A percentile compares a stretch with the other conserved stretches of the same genome.
These are phyloP conservation scores for Tetragonisca angustula DNA, from an alignment of 2,888 invertebrate genomes.

Conservation along the genomic window DNA sequence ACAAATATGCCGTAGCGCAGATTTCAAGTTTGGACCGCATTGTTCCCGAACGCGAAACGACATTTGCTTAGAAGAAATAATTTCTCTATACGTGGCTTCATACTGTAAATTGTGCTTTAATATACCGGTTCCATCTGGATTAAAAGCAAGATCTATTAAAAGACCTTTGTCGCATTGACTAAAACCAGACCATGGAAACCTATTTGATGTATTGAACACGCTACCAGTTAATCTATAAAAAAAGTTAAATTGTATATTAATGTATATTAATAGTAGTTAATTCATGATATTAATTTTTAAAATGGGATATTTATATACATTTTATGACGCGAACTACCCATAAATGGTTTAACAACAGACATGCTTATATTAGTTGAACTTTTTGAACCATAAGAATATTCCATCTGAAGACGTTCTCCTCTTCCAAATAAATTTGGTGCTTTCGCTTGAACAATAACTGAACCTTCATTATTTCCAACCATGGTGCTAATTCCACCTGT, in stretches of 20 bases:
- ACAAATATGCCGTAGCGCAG: slow-evolving; percentile 92
- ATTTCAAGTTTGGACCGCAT: slow-evolving; percentile 95
- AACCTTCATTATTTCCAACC: slow-evolving; percentile 96
- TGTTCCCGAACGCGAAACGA: slow-evolving; percentile 95
- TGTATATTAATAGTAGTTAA: neutral
- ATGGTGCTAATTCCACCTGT: slow-evolving; percentile 94
- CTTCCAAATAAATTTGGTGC: slow-evolving; percentile 94
- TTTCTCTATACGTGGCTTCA: slow-evolving; percentile 93
- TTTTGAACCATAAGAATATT: slow-evolving; percentile 94
- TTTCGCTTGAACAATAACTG: slow-evolving; percentile 90
- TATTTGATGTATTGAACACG: slow-evolving; percentile 90
- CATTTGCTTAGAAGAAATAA: slow-evolving; percentile 89
- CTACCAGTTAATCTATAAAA: slow-evolving; percentile 88
- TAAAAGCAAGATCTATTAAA: slow-evolving; percentile 90
- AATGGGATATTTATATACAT: slow-evolving; percentile 85
- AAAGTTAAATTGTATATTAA: slow-evolving; percentile 22
- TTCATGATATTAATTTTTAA: neutral
- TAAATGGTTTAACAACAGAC: slow-evolving; percentile 93
- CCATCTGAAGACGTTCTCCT: slow-evolving; percentile 92
- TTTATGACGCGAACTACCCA: slow-evolving; percentile 88
- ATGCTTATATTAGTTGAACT: slow-evolving; percentile 92
- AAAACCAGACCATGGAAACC: slow-evolving; percentile 93
- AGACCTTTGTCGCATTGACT: slow-evolving; percentile 91
- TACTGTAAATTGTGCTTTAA: slow-evolving; percentile 94
- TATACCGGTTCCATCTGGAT: slow-evolving; percentile 84